Base-by-base conservation (phyloP, 2,888 invertebrate genomes). In the Psylliodes chrysocephalus region DNA sequence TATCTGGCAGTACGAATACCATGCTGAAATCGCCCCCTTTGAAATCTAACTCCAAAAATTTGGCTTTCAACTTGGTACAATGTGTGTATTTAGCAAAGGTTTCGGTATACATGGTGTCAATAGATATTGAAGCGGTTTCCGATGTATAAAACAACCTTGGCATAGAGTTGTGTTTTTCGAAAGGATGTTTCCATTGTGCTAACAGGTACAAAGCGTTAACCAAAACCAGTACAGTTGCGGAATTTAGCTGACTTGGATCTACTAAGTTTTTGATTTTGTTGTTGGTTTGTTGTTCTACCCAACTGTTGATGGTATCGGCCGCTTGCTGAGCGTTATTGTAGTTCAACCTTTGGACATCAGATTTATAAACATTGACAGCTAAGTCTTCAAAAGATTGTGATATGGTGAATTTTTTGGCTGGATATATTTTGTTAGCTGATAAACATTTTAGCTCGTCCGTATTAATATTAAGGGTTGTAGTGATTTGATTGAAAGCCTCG, bases 351-450 rank as follows among this genome's bases (percentile, higher is more conserved):
- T 90, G 85, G 2, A 89, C 84, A 3, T 84, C 85, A 1, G 90
- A 86, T 54, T 85, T 81, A 76, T 92, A 93, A 35, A 86, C 82
- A 30, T 87, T n/a, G 30, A 46, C 51, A n/a, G 62, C 54, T 7
- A 38, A 35, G 6, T 38, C 15, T 18, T 42, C 55, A 17, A 62
- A 62, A 17, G 28, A 8, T 12, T 19, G 10, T 2, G 5, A 5
- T 1, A 62, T 49, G 12, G 38, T 6, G 30, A 87, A 85, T 1
- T 83, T 83, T 10, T 75, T 18, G 70, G 86, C 85, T 0, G 90
- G 81, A 75, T 89, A 94, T 2, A 93, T 82, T 69, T 89, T 89
- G 59, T 79, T 78, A 3, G 78, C 78, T 4, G 73, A 61, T 8
- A 67, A 71, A 2, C 79, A 63, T 19, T 64, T 71, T 54, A 72